A percentile compares a stretch with the other conserved stretches of the same genome.
phyloP scores from a whole-genome alignment of 1,140 invertebrate species.

The Neomicropteryx cornuta region DNA sequence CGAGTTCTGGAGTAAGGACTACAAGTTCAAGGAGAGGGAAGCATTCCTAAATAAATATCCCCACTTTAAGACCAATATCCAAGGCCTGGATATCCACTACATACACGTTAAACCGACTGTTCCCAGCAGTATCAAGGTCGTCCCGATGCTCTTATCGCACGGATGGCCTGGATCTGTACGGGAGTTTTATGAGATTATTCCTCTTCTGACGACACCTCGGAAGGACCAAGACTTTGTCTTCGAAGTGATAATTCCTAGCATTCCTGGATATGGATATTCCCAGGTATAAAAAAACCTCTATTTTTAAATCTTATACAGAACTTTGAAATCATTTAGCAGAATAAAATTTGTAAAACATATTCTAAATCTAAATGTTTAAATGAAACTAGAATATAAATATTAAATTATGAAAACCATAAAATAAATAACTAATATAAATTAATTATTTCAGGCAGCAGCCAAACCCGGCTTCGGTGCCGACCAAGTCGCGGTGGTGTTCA shows the following conservation, averaged over 20 bases:
- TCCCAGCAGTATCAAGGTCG: no score
- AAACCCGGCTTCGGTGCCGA: constrained; percentile 49
- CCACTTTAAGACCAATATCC: constrained; percentile 57
- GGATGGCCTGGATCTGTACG: constrained; percentile 77
- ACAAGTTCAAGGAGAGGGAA: constrained; percentile 57
- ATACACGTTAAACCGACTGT: constrained; percentile 44
- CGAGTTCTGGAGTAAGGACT: constrained; percentile 54
- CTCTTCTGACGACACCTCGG: constrained; percentile 48
- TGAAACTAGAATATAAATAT: constrained; percentile 8
- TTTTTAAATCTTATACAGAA: neutral
- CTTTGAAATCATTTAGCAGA: neutral
- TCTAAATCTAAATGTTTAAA: neutral
- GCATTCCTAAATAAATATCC: constrained; percentile 50
- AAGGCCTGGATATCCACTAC: constrained; percentile 58
- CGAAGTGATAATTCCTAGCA: constrained; percentile 61
- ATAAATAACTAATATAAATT: no score
- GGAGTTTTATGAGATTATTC: constrained; percentile 71
- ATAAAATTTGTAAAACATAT: neutral
- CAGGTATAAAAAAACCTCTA: no score
- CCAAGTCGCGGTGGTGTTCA: constrained; percentile 61
- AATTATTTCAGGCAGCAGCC: constrained; percentile 29
- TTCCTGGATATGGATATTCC: constrained; percentile 73
- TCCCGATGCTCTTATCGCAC: constrained; percentile 63
- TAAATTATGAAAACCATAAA: constrained; percentile 26
- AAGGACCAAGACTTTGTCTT: constrained; percentile 55